Percentiles rank a stretch among this genome's conserved stretches.
Conservation (phyloP, 2,888 invertebrate species). For the Polydrusus tereticollis region DNA sequence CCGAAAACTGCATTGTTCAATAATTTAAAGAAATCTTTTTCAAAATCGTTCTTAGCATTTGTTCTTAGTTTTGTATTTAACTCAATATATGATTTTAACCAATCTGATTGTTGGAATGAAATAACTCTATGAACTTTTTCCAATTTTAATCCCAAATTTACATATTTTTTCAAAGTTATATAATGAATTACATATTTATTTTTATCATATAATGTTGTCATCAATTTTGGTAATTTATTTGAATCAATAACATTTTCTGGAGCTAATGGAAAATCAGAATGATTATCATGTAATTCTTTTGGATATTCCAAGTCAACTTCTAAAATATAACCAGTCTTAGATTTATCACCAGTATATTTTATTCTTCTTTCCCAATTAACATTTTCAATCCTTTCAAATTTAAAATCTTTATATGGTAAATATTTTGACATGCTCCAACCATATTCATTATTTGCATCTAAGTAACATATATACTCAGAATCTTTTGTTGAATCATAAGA, state of each 20-base stretch:
- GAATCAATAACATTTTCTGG: background rate
- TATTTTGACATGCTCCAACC: background rate
- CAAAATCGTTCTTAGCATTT: conserved; percentile 6
- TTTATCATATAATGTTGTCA: background rate
- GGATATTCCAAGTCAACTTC: conserved; percentile 29
- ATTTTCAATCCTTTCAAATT: background rate
- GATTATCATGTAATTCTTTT: background rate
- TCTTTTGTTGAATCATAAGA: background rate
- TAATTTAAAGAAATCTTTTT: conserved; percentile 17
- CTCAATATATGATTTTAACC: conserved; percentile 24
- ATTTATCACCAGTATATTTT: background rate
- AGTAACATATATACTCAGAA: conserved; percentile 16
- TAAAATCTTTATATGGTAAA: conserved; percentile 12
- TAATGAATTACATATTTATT: background rate
- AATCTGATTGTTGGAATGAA: conserved; percentile 5
- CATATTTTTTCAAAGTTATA: background rate
- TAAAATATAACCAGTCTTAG: conserved; percentile 22
- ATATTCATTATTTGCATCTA: background rate
- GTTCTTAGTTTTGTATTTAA: conserved; percentile 13
- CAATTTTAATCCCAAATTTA: background rate
- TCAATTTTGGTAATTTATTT: background rate
- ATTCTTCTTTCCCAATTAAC: background rate
- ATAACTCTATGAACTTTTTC: background rate
- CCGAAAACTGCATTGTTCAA: conserved; percentile 13
- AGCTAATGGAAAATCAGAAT: background rate